Evolutionary conservation across 2,888 invertebrate genomes (phyloP).

Genomic region (Frankliniella fusca): DNA sequence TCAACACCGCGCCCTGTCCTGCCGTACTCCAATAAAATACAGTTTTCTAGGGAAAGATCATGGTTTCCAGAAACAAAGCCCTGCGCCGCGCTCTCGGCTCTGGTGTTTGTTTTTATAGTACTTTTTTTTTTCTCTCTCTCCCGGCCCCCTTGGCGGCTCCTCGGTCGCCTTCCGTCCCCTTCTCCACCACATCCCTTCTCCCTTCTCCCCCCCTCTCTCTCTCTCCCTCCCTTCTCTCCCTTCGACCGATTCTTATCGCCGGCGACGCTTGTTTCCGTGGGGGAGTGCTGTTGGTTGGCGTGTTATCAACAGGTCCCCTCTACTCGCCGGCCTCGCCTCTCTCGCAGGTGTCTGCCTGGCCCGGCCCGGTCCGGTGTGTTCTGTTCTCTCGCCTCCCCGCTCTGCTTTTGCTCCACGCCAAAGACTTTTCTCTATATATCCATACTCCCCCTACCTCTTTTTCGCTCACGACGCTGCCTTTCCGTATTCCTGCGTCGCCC

Average conservation of each 20-base stretch:
- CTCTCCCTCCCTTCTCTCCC: too few relatives aligned
- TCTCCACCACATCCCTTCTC: background rate
- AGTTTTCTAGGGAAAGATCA: background rate
- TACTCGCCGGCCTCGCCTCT: background rate
- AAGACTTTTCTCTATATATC: too few relatives aligned
- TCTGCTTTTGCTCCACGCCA: background rate
- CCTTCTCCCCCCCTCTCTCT: background rate
- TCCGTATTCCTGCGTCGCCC: too few relatives aligned
- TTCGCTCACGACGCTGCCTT: too few relatives aligned
- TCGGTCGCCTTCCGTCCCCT: too few relatives aligned
- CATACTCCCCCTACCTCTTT: too few relatives aligned
- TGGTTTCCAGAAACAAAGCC: constrained; percentile 19
- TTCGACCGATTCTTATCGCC: background rate
- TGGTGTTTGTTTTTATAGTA: background rate
- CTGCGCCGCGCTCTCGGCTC: background rate
- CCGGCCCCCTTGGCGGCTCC: too few relatives aligned
- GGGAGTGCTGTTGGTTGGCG: background rate
- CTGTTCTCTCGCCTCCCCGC: background rate
- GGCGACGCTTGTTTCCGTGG: constrained; percentile 8
- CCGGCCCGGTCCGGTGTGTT: background rate
- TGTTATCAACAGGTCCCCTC: constrained; percentile 24
- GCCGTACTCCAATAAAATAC: background rate
- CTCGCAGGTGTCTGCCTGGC: background rate
- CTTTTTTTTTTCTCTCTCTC: background rate
- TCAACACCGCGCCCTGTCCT: too few relatives aligned